These are phyloP conservation scores for Chelonus formosanus DNA, from an alignment of 2,888 invertebrate genomes.

Conservation along the genomic window DNA sequence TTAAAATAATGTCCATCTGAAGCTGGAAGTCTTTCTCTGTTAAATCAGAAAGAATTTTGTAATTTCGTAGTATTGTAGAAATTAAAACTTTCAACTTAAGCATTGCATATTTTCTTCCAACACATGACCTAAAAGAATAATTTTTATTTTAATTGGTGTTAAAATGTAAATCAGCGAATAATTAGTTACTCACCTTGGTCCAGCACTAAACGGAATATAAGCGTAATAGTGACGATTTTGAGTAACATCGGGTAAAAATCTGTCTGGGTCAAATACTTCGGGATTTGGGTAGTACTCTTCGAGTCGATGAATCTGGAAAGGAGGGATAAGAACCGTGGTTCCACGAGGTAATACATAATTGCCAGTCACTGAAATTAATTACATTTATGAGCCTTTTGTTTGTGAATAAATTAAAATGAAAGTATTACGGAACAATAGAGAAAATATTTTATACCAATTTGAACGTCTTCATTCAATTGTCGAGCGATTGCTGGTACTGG, in stretches of 20 bases:
- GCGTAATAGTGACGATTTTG: conserved; percentile 83
- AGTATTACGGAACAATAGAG: no score
- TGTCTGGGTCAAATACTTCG: conserved; percentile 81
- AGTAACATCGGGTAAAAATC: conserved; percentile 83
- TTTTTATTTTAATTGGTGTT: not conserved
- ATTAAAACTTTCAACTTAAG: conserved; percentile 80
- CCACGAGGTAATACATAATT: conserved; percentile 76
- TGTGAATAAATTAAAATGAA: no score
- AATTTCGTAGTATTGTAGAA: conserved; percentile 78
- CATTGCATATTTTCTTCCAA: conserved; percentile 83
- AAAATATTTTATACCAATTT: conserved; percentile 67
- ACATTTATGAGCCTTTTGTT: no score
- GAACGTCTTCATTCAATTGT: conserved; percentile 76
- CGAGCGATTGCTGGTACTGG: conserved; percentile 83
- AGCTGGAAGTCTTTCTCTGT: conserved; percentile 76
- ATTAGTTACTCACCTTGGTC: conserved; percentile 69
- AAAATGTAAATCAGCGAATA: not conserved
- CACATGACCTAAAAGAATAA: conserved; percentile 66
- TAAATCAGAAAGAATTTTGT: conserved; percentile 74
- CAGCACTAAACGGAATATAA: conserved; percentile 84
- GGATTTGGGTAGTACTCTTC: conserved; percentile 80
- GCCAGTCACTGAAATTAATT: conserved; percentile 67
- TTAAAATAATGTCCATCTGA: conserved; percentile 80
- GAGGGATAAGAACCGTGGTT: conserved; percentile 74
- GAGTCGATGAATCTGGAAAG: conserved; percentile 76